Percentiles rank a stretch among this genome's conserved stretches.
These are phyloP conservation scores for Chaenogobius annularis DNA, from an alignment of 2,113 vertebrate genomes.

Conservation along the genomic window DNA sequence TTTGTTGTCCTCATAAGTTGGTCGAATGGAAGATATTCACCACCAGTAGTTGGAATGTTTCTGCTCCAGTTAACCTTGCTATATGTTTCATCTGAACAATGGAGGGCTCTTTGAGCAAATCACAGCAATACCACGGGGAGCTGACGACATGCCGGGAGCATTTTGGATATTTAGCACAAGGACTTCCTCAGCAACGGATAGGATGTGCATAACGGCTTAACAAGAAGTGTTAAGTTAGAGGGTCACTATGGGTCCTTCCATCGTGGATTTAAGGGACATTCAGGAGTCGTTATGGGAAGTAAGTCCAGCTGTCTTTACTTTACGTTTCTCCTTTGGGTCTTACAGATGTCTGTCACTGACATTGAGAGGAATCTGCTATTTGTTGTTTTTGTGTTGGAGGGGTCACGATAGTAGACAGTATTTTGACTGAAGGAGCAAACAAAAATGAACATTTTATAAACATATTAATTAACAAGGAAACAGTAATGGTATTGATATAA, in stretches of 20 bases:
- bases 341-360: slow-evolving; percentile 26
- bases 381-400: slow-evolving; percentile 18
- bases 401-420: not conserved
- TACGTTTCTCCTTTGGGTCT: slow-evolving; percentile 9
- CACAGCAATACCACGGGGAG: slow-evolving; percentile 35
- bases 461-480: not conserved
- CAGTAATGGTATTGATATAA: not conserved
- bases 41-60: slow-evolving; percentile 68
- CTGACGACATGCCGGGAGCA: slow-evolving; percentile 46
- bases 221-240: slow-evolving; percentile 25
- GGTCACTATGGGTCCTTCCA: slow-evolving; percentile 53
- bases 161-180: slow-evolving; percentile 54
- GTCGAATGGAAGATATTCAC: slow-evolving; percentile 46
- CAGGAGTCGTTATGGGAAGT: slow-evolving; percentile 74
- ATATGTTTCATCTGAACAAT: slow-evolving; percentile 66
- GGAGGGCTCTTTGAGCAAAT: slow-evolving; percentile 51
- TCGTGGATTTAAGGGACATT: slow-evolving; percentile 72
- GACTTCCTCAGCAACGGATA: slow-evolving; percentile 32
- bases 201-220: slow-evolving; percentile 31
- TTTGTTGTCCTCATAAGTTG: slow-evolving; percentile 25
- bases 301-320: slow-evolving; percentile 59
- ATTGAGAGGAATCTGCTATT: not conserved
- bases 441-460: not conserved
- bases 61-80: slow-evolving; percentile 77
- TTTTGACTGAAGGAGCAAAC: not conserved